Conservation (phyloP, 2,113 vertebrate genomes). For the Plecturocebus donacophilus region DNA sequence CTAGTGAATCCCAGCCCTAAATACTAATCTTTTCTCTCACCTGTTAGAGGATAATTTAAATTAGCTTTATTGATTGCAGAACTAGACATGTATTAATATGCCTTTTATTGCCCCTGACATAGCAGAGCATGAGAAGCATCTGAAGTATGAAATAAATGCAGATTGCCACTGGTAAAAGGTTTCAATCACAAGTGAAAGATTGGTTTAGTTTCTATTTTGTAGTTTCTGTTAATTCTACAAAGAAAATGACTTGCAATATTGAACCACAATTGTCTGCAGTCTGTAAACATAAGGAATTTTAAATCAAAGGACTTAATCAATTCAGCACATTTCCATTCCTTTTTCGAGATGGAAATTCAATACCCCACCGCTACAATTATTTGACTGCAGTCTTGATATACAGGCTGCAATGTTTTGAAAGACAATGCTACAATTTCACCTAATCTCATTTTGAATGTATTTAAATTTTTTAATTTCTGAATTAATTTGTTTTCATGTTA, state of each 20-base stretch:
- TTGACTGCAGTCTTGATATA: neutral
- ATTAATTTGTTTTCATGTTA: constrained; percentile 34
- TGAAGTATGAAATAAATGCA: constrained; percentile 6
- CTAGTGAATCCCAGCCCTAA: constrained; percentile 41
- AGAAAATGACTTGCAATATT: constrained; percentile 23
- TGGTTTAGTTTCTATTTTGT: constrained; percentile 16
- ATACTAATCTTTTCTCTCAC: constrained; percentile 15
- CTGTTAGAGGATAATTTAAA: constrained; percentile 41
- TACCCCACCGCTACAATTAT: neutral
- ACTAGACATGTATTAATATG: neutral
- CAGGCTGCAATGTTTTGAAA: constrained; percentile 3
- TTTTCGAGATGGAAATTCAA: constrained; percentile 32
- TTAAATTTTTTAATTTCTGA: neutral
- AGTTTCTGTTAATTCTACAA: constrained; percentile 53
- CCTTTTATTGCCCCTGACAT: neutral
- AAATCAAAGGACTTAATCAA: constrained; percentile 41
- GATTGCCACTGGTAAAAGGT: neutral
- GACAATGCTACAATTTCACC: constrained; percentile 4
- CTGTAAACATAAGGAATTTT: constrained; percentile 24
- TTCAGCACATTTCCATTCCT: neutral
- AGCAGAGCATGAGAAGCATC: constrained; percentile 6
- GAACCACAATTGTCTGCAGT: neutral
- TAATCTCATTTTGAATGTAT: neutral
- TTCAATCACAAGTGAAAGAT: neutral
- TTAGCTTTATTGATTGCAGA: constrained; percentile 46